phyloP scores from a whole-genome alignment of 2,113 vertebrate species.

The Spea multiplicata region DNA sequence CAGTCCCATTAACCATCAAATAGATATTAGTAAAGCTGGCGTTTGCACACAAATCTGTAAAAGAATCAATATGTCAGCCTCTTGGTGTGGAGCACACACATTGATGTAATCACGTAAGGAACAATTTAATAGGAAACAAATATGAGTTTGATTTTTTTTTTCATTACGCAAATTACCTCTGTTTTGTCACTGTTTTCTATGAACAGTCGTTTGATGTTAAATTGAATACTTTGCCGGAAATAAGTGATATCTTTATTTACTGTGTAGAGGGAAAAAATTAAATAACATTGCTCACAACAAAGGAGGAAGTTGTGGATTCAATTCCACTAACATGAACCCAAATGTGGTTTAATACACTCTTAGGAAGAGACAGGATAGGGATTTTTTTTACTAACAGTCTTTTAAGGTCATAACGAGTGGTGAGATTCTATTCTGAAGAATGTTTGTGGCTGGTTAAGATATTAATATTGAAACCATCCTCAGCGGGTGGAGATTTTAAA shows the following conservation, averaged over 20 bases:
- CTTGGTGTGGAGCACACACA: slow-evolving; percentile 53
- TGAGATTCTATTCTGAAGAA: too few species aligned
- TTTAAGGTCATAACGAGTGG: too few species aligned
- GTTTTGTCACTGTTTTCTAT: slow-evolving; percentile 45
- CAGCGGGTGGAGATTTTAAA: too few species aligned
- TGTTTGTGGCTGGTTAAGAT: too few species aligned
- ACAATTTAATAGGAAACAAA: slow-evolving; percentile 35
- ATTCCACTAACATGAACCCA: neutral
- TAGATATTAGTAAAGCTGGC: slow-evolving; percentile 68
- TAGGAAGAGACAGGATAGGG: neutral
- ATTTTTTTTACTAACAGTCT: neutral
- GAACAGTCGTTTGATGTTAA: slow-evolving; percentile 34
- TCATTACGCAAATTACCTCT: slow-evolving; percentile 28
- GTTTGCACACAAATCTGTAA: slow-evolving; percentile 61
- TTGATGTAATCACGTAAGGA: slow-evolving; percentile 60
- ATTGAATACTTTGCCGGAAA: slow-evolving; percentile 18
- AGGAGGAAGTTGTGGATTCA: neutral
- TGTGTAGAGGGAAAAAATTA: neutral
- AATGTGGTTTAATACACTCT: neutral
- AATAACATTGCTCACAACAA: slow-evolving; percentile 12
- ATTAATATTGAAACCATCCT: too few species aligned
- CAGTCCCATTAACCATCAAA: slow-evolving; percentile 65
- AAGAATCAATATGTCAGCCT: slow-evolving; percentile 52
- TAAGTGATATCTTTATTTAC: slow-evolving; percentile 28
- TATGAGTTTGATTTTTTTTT: slow-evolving; percentile 47